These are phyloP conservation scores for Anoplolepis gracilipes DNA, from an alignment of 1,140 invertebrate genomes.

Conservation along the genomic window DNA sequence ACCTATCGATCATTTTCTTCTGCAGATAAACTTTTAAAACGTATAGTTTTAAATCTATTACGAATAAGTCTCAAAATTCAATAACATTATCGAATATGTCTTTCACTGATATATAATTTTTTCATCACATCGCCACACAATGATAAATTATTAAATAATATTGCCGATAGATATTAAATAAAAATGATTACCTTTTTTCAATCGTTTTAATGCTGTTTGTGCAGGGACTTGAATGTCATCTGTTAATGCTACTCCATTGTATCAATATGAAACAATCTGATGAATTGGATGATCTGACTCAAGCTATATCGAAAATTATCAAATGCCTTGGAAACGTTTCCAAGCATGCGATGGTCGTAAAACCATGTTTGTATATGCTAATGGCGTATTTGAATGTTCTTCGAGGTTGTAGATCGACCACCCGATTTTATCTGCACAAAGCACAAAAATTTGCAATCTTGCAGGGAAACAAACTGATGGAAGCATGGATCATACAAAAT, in stretches of 20 bases:
- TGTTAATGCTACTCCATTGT: constrained; percentile 66
- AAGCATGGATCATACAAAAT: constrained; percentile 70
- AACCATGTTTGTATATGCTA: constrained; percentile 69
- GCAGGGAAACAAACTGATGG: constrained; percentile 62
- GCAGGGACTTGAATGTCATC: constrained; percentile 71
- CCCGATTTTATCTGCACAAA: constrained; percentile 29
- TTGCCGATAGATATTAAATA: background rate
- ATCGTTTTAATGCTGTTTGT: background rate
- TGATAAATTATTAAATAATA: background rate
- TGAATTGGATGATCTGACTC: constrained; percentile 27
- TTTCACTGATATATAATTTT: background rate
- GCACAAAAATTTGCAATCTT: constrained; percentile 40
- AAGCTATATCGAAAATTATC: constrained; percentile 45
- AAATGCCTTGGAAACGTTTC: background rate
- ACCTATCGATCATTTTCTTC: background rate
- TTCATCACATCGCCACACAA: too few species aligned
- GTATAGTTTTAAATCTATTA: background rate
- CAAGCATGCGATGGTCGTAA: constrained; percentile 34
- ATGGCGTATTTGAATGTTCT: constrained; percentile 66
- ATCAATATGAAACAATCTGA: constrained; percentile 66
- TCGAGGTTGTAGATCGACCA: background rate
- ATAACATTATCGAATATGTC: constrained; percentile 4
- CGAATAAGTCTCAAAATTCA: background rate
- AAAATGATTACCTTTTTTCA: background rate
- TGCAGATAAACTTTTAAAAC: background rate